Evolutionary conservation across 2,797 vertebrate species (phyloP).

Genomic region (Chrysocyon brachyurus): DNA sequence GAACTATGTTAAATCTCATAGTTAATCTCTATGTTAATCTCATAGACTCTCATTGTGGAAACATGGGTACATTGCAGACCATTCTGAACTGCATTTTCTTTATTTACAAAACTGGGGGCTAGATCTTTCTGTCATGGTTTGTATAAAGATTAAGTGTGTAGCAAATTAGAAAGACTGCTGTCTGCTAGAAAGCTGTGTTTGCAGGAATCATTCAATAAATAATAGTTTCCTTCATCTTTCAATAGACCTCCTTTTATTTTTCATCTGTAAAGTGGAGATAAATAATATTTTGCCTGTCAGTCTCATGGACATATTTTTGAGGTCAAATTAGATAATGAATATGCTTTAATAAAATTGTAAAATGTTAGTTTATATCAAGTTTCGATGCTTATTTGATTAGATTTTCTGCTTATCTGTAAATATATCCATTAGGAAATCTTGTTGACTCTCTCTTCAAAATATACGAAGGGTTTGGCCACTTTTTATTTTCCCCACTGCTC

Average conservation of each 20-base stretch:
- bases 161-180: not conserved
- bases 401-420: not conserved
- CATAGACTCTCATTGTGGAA: not conserved
- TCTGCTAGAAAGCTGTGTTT: not conserved
- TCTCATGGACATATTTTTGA: not conserved
- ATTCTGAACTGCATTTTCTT: not conserved
- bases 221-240: not conserved
- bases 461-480: not conserved
- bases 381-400: not conserved
- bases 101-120: not conserved
- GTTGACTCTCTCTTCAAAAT: not conserved
- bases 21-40: too few relatives aligned
- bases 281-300: not conserved
- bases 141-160: not conserved
- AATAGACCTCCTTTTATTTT: not conserved
- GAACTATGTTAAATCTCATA: not conserved
- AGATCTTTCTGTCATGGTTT: not conserved
- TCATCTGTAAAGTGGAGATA: not conserved
- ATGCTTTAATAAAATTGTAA: not conserved
- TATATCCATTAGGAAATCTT: not conserved
- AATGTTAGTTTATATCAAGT: not conserved
- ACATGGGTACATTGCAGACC: not conserved
- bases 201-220: not conserved
- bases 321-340: not conserved
- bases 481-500: not conserved